phyloP scores from a whole-genome alignment of 2,888 invertebrate species.

The Oligia latruncula region DNA sequence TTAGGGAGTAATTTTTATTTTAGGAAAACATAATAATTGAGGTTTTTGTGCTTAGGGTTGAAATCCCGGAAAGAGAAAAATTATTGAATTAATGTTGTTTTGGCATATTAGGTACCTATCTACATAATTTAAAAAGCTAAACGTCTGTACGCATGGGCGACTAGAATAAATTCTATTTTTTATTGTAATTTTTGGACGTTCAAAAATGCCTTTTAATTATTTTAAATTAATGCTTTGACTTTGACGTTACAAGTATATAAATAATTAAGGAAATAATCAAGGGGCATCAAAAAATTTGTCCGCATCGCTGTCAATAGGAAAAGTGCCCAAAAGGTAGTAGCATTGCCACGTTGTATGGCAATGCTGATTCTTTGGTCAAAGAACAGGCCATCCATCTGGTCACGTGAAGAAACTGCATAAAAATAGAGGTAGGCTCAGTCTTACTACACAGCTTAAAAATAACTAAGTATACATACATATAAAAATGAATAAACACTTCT shows the following conservation, averaged over 20 bases:
- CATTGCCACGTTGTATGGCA: background rate
- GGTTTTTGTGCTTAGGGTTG: background rate
- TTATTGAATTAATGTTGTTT: background rate
- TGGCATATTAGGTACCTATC: no score
- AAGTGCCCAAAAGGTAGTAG: background rate
- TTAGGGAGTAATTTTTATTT: background rate
- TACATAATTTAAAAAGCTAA: no score
- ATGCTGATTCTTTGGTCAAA: no score
- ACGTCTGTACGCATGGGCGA: no score
- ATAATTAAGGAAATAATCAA: background rate
- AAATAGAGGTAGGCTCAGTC: background rate
- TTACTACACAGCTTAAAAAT: background rate
- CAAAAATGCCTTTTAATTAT: no score
- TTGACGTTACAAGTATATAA: no score
- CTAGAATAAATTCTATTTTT: no score
- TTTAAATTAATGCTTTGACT: no score
- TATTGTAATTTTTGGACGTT: no score
- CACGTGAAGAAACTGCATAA: background rate
- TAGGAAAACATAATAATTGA: no score
- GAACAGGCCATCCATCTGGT: background rate
- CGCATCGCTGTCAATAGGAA: background rate
- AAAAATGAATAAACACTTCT: conserved; percentile 15
- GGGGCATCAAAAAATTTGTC: background rate
- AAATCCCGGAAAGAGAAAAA: background rate
- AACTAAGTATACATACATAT: background rate